Conservation (phyloP, 2,888 invertebrate species). For the Tipula confusa region DNA sequence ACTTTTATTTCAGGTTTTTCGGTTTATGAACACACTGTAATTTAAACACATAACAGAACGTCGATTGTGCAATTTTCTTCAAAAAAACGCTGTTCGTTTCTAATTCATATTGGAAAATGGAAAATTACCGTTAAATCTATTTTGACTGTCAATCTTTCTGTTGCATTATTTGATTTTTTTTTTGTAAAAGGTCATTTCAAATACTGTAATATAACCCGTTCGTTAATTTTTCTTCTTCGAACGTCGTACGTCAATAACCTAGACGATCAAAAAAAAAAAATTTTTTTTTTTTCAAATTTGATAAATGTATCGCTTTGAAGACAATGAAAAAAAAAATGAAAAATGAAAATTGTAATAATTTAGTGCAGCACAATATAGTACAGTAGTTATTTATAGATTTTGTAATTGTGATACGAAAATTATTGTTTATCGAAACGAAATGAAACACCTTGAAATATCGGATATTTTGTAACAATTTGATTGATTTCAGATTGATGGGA, state of each 20-base stretch:
- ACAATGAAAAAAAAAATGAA: background rate
- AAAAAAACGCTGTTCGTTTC: too few species aligned
- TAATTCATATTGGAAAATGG: background rate
- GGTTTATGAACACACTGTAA: background rate
- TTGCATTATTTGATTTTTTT: background rate
- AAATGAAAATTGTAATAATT: too few species aligned
- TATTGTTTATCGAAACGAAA: background rate
- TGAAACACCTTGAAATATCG: slow-evolving; percentile 20
- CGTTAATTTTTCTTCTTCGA: background rate
- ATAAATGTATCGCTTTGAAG: background rate
- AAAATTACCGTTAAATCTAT: background rate
- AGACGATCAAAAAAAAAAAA: background rate
- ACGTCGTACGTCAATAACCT: background rate
- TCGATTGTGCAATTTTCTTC: slow-evolving; percentile 4
- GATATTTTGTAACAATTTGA: background rate
- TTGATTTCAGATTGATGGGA: background rate
- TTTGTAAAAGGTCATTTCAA: background rate
- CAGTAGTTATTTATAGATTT: background rate
- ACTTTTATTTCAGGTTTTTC: background rate
- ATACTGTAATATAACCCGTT: background rate
- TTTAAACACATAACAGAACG: background rate
- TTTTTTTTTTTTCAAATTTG: background rate
- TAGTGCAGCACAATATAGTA: background rate
- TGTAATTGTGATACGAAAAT: background rate
- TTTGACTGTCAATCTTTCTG: background rate